A percentile compares a stretch with the other conserved stretches of the same genome.
These are phyloP conservation scores for Spilarctia lutea DNA, from an alignment of 2,888 invertebrate genomes.

Conservation along the genomic window DNA sequence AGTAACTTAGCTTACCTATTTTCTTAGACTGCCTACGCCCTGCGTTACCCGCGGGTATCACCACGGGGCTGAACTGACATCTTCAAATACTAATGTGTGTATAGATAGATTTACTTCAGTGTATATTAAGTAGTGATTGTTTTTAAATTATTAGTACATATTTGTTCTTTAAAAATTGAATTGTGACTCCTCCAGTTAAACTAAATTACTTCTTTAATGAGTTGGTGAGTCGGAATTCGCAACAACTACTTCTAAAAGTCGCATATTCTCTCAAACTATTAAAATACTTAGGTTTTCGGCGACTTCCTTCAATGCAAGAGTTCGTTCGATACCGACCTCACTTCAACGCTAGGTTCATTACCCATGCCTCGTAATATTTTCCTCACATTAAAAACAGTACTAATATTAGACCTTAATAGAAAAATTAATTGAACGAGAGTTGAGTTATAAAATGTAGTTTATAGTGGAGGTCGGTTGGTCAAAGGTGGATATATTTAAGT, in stretches of 20 bases:
- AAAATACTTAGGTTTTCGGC: not conserved
- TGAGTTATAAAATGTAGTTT: slow-evolving; percentile 5
- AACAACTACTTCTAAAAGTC: not conserved
- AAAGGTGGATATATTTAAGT: slow-evolving; percentile 21
- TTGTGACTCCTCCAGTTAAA: too few relatives aligned
- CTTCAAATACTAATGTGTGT: too few relatives aligned
- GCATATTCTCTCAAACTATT: not conserved
- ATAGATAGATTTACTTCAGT: not conserved
- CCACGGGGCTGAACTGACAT: too few relatives aligned
- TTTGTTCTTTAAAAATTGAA: too few relatives aligned
- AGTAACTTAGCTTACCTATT: too few relatives aligned
- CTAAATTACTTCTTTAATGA: not conserved
- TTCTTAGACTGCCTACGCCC: too few relatives aligned
- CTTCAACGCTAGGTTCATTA: not conserved
- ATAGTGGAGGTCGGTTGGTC: not conserved
- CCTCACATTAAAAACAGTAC: too few relatives aligned
- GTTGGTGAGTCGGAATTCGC: not conserved
- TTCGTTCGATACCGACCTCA: not conserved
- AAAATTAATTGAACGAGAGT: not conserved
- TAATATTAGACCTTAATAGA: not conserved
- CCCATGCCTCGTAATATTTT: too few relatives aligned
- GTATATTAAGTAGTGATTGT: not conserved
- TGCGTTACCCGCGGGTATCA: too few relatives aligned
- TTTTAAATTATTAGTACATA: too few relatives aligned
- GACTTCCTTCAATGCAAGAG: not conserved